Evolutionary conservation across 2,113 vertebrate species (phyloP), one percentile per base, ranked within the genome.

Genomic region (Cairina moschata): DNA sequence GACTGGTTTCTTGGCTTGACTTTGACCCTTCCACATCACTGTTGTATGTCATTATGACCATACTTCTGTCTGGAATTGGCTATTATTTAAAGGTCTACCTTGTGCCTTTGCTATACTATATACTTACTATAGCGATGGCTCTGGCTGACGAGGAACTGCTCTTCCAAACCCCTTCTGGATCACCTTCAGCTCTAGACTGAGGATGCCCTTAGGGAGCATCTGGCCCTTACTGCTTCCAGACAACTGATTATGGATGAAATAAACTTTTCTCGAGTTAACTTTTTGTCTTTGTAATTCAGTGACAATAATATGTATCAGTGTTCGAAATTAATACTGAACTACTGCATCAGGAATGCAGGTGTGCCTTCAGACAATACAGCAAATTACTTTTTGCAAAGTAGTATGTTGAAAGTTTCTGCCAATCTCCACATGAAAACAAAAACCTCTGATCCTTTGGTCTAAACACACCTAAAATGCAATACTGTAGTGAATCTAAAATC

Each of bases 111-210:
- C 40, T 40, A 40, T 40, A 40, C 40, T 40, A 40, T 40, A 40
- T 40, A 40, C 40, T 40, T 3, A 0, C 8, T 25, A 7, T 36
- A 26, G 44, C 14, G 21, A 14, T 13, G 25, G 4, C 17, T 29
- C 5, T 58, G 46, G 8, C 9, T 94, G n/a, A 63, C 0, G 0
- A 72, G 13, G 13, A 55, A 9, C 2, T 40, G 3, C 44, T 79
- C 44, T 79, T 6, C 11, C 17, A 56, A 4, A 6, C 50, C 3
- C 20, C 13, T 38, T 55, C 36, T 13, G 4, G 26, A 67, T 38
- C 15, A n/a, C 4, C 6, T 16, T 85, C 56, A 87, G 6, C 6
- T 83, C 5, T 58, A 48, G 10, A 11, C 13, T 60, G n/a, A 60
- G n/a, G n/a, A 34, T n/a, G 15, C 4, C 71, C 8, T 46, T 72